phyloP scores from a whole-genome alignment of 2,113 vertebrate species.

The Stigmatopora argus region DNA sequence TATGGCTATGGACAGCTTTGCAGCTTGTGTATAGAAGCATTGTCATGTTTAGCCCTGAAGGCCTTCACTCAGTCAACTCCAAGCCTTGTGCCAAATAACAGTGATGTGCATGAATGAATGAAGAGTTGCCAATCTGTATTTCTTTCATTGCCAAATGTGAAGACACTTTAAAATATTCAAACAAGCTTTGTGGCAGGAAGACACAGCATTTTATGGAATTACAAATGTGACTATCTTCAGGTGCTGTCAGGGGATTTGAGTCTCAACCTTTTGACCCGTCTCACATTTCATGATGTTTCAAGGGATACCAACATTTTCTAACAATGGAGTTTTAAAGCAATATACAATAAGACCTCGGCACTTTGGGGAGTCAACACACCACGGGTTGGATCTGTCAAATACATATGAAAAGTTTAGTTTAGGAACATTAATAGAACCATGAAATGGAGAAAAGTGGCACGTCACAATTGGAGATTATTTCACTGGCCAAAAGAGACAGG shows the following conservation, averaged over 20 bases:
- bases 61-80: background rate
- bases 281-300: background rate
- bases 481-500: no score
- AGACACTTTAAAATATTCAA: background rate
- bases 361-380: no score
- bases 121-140: background rate
- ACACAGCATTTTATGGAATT: background rate
- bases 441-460: no score
- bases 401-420: no score
- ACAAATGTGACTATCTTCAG: background rate
- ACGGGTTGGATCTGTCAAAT: no score
- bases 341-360: no score
- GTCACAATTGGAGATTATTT: no score
- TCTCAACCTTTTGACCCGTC: background rate
- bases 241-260: background rate
- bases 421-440: no score
- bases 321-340: background rate
- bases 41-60: constrained; percentile 4
- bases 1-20: background rate
- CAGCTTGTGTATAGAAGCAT: background rate
- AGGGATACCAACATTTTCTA: background rate
- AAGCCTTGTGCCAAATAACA: background rate
- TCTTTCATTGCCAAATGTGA: background rate
- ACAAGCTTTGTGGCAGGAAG: background rate
- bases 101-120: constrained; percentile 5